Evolutionary conservation across 30 jellyfish, hydroid and myxozoan species (phyloP).

Genomic region (Cassiopea andromeda): DNA sequence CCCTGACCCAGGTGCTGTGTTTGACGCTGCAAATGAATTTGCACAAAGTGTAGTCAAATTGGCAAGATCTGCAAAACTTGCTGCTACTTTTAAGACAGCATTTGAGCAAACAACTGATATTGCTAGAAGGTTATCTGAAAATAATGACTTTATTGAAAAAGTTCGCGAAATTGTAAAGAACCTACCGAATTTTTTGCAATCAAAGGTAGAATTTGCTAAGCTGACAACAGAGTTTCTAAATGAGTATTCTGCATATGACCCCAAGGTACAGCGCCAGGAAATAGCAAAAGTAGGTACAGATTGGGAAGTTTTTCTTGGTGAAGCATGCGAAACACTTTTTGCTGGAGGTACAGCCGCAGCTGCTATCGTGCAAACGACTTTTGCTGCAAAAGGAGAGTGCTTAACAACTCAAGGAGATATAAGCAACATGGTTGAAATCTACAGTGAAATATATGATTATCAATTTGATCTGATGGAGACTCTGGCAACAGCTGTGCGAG

Average conservation of each 20-base stretch:
- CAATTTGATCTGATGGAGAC: conserved; percentile 78
- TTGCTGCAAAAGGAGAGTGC: conserved; percentile 39
- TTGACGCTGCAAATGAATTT: conserved; percentile 34
- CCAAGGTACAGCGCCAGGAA: conserved; percentile 62
- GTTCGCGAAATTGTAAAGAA: conserved; percentile 6
- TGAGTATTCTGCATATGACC: conserved; percentile 47
- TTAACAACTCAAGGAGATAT: conserved; percentile 38
- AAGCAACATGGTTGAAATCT: conserved; percentile 28
- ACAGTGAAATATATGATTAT: conserved; percentile 44
- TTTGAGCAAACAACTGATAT: conserved; percentile 16
- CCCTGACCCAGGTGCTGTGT: conserved; percentile 37
- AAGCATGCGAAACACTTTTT: conserved; percentile 56
- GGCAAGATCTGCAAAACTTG: conserved; percentile 2
- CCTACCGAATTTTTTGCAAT: neutral
- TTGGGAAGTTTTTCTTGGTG: conserved; percentile 56
- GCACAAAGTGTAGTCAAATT: conserved; percentile 39
- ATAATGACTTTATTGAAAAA: conserved; percentile 6
- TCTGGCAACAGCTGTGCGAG: conserved; percentile 56
- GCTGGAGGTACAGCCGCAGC: conserved; percentile 58
- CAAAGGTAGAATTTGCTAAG: neutral
- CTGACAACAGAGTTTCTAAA: neutral
- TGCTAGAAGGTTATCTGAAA: conserved; percentile 15
- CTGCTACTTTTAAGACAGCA: neutral
- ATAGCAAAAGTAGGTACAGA: conserved; percentile 20
- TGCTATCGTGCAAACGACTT: conserved; percentile 13